These are phyloP conservation scores for Prolemur simus DNA, from an alignment of 2,113 vertebrate species.

Conservation along the genomic window DNA sequence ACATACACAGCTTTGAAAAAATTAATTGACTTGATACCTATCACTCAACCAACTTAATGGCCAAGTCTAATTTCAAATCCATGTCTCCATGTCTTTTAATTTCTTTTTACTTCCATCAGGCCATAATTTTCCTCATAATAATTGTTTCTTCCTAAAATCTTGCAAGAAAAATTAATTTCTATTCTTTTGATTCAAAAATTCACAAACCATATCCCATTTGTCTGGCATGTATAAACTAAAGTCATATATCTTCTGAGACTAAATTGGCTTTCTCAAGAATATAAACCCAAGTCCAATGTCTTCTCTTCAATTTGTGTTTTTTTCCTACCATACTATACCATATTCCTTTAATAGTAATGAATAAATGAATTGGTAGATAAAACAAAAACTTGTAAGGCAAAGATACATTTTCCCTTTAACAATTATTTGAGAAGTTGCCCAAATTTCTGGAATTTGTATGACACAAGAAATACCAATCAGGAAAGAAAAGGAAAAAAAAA, in stretches of 20 bases:
- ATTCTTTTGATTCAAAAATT: neutral
- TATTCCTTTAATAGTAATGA: neutral
- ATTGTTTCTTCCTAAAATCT: neutral
- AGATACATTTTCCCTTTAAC: neutral
- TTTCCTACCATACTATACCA: neutral
- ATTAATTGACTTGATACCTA: neutral
- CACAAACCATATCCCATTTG: neutral
- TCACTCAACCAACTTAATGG: neutral
- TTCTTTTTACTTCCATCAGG: neutral
- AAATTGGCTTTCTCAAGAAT: neutral
- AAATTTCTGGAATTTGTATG: neutral
- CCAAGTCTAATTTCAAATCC: constrained; percentile 12
- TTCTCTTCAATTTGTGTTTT: neutral
- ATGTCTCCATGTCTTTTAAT: neutral
- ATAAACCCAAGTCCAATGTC: neutral
- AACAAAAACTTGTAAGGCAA: neutral
- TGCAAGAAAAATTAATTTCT: neutral
- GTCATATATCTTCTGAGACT: neutral
- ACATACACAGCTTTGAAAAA: neutral
- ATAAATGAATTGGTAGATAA: neutral
- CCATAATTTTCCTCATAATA: neutral
- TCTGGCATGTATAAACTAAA: neutral
- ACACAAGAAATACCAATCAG: neutral
- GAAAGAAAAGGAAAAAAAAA: neutral
- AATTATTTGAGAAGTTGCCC: neutral